Evolutionary conservation across 2,113 vertebrate species (phyloP), one percentile per base, ranked within the genome.

Genomic region (Ursus arctos): DNA sequence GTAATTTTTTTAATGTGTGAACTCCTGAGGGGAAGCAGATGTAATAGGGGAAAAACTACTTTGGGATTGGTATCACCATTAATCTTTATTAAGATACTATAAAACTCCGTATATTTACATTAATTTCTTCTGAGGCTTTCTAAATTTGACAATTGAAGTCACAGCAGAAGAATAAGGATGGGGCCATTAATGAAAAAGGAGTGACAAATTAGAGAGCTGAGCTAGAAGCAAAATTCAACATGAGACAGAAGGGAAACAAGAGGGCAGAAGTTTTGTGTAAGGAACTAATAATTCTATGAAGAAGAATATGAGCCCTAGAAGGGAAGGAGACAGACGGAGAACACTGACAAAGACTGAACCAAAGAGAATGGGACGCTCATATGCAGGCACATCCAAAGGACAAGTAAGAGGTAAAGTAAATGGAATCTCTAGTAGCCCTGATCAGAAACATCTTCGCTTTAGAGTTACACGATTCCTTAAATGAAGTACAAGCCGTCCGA

Each of bases 21-120:
- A 69, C 33, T 77, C 31, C 15, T 69, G 47, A 53, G 5, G 12
- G n/a, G 71, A 79, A 63, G n/a, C 31, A 92, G 51, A 47, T 80
- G 8, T 92, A 53, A 77, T 9, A 21, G 55, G 26, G 18, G 31
- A 24, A 40, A 72, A n/a, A 76, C 24, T 74, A 8, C 51, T 83
- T n/a, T 31, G 47, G 67, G 40, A 71, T 2, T 92, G 71, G 26
- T 26, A 49, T 63, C 43, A 84, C 7, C n/a, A 89, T 71, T 61
- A 28, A 63, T 55, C 47, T 61, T 76, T 87, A 49, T 59, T 67
- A 74, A 26, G 57, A 67, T 76, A 92, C 22, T 43, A 49, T 49
- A 94, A 94, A 91, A 88, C 49, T 90, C 26, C n/a, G 49, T 51
- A 49, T 67, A 88, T 36, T 92, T 65, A 88, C 31, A 85, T 47